Conservation (phyloP, 2,113 vertebrate genomes). For the Oxygymnocypris stewartii region DNA sequence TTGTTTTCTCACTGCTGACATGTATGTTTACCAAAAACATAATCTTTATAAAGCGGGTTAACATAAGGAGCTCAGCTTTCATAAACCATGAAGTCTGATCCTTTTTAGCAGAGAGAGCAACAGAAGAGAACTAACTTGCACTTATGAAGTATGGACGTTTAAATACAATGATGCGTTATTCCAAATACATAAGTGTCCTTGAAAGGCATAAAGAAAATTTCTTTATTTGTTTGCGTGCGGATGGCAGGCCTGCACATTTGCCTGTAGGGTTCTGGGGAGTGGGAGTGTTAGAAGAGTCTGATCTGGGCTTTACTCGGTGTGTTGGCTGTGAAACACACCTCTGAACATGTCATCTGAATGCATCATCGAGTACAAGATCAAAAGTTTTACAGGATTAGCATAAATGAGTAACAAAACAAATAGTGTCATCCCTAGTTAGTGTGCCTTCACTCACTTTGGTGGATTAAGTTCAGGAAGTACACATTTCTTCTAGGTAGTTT, state of each 20-base stretch:
- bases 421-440: conserved; percentile 33
- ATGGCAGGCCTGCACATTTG: conserved; percentile 24
- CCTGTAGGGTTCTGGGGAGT: conserved; percentile 24
- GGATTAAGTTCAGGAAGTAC: conserved; percentile 15
- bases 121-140: conserved; percentile 39
- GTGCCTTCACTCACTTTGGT: conserved; percentile 12
- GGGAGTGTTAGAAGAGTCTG: conserved; percentile 31
- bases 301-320: conserved; percentile 38
- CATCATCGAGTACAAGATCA: conserved; percentile 26
- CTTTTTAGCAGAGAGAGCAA: conserved; percentile 30
- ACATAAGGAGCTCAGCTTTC: conserved; percentile 47
- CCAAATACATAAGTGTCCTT: conserved; percentile 19
- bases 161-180: conserved; percentile 41
- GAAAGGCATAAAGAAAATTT: conserved; percentile 30
- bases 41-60: conserved; percentile 59
- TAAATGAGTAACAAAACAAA: conserved; percentile 39
- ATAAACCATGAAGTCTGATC: conserved; percentile 46
- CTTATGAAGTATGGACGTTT: conserved; percentile 25
- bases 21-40: conserved; percentile 47
- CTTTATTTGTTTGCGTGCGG: conserved; percentile 13
- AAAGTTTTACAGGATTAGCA: conserved; percentile 35
- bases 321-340: conserved; percentile 40
- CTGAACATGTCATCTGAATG: conserved; percentile 27
- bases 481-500: conserved; percentile 28
- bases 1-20: conserved; percentile 48